Evolutionary conservation across 2,797 vertebrate genomes (phyloP), one percentile per base, ranked within the genome.

Genomic region (Lacerta bilineata): DNA sequence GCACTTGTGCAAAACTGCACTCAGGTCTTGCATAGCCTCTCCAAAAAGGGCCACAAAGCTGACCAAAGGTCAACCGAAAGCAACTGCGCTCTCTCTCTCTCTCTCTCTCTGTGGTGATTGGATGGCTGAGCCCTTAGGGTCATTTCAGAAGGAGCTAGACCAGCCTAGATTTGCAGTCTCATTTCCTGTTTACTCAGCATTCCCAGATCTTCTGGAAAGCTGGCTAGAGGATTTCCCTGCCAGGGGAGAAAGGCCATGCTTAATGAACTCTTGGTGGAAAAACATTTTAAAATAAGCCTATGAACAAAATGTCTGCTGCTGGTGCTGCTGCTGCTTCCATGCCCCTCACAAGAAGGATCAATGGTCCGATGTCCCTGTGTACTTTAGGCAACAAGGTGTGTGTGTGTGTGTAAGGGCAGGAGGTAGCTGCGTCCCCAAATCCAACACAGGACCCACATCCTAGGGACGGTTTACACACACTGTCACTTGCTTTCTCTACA

Each of bases 101-200:
- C 39, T 41, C 39, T 41, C 33, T 50, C 11, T 4, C 11, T 50
- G 46, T 50, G 46, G 46, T 81, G 41, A 33, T 59, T 61, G 59
- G 50, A 39, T 7, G 5, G 29, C 46, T 59, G 74, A 66, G n/a
- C 39, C 4, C n/a, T 69, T 66, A 59, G 77, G 27, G 9, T 50
- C 17, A 8, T 81, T 43, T 66, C 71, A 66, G 39, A 61, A 82
- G 71, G n/a, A 36, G 29, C 5, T 25, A 7, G 33, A 83, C 17
- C 81, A 82, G 80, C 27, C 18, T 71, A 50, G 27, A 76, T 43
- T n/a, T 87, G 46, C 68, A 33, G 33, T 72, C 43, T 66, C 75
- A n/a, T 83, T 78, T 84, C 87, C 87, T 78, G 86, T 87, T 82
- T 87, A 82, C 13, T 75, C 39, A 87, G 71, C 86, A 66, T 81